phyloP scores from a whole-genome alignment of 2,888 invertebrate species.

The Digitonthophagus gazella region DNA sequence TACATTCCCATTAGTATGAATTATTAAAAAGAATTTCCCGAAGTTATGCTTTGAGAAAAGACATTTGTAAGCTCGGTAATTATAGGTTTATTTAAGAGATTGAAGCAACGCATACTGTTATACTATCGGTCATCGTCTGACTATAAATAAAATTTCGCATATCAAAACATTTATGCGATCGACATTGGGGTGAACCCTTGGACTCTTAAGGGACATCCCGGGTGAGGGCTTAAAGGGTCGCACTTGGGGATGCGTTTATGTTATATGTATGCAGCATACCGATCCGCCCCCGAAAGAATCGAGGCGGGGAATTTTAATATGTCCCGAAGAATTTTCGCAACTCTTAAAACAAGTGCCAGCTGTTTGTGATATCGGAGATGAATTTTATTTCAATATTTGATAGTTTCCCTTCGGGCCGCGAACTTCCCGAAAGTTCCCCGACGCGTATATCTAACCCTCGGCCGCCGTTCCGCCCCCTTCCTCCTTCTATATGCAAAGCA shows the following conservation, averaged over 20 bases:
- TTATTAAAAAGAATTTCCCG: too few species aligned
- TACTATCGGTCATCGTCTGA: neutral
- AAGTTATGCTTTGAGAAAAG: too few species aligned
- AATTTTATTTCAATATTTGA: constrained; percentile 57
- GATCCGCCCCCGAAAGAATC: constrained; percentile 24
- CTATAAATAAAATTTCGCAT: constrained; percentile 11
- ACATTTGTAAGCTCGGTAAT: neutral
- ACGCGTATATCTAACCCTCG: constrained; percentile 32
- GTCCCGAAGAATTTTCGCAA: constrained; percentile 49
- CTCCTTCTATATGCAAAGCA: constrained; percentile 51
- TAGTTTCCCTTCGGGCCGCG: constrained; percentile 42
- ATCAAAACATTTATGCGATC: constrained; percentile 13
- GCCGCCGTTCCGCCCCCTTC: neutral
- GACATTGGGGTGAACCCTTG: constrained; percentile 5
- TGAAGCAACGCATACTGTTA: neutral
- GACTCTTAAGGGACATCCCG: neutral
- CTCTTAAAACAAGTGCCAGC: constrained; percentile 54
- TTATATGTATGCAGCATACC: constrained; percentile 25
- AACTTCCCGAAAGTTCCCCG: constrained; percentile 19
- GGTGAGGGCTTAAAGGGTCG: neutral
- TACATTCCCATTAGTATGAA: too few species aligned
- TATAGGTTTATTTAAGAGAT: too few species aligned
- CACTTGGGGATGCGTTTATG: constrained; percentile 23
- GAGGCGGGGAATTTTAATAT: constrained; percentile 49
- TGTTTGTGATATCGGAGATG: constrained; percentile 54